Evolutionary conservation across 30 jellyfish, hydroid and myxozoan species (phyloP), one percentile per base, ranked within the genome.

Genomic region (Pelagia noctiluca): DNA sequence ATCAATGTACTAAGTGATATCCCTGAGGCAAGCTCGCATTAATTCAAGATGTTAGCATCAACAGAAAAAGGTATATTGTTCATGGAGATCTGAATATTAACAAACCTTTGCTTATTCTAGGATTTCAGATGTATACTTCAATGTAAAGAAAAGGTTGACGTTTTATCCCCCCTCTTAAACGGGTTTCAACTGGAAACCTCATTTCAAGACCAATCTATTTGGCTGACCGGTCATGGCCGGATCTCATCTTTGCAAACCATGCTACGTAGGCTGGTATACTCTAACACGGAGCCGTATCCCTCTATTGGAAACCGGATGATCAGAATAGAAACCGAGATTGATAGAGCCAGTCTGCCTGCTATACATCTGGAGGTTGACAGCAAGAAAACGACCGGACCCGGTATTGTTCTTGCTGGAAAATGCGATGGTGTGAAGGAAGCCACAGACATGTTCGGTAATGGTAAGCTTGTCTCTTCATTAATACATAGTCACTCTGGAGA

Each of bases 231-330:
- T 24, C 29, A 71, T 4, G 95, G 95, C 19, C 0, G 84, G 22
- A 24, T 85, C 1, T 3, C 89, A 24, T 62, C 83, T 3, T 68
- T 85, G 53, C 83, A 47, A 35, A 61, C 52, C 35, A 75, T 85
- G 61, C 77, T 85, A 0, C 60, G 35, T n/a, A 76, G 85, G 42
- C 2, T 85, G 49, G 95, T 66, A 33, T 85, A 85, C 50, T 49
- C 29, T 18, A 85, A 85, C 84, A 62, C 28, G 69, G 79, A 63
- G 63, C 84, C 89, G 31, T 85, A 85, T 65, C 88, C 88, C 1
- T 63, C 84, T 1, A 60, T 89, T 29, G 89, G 74, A 11, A 76
- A 23, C 33, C 81, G 95, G 7, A 48, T 37, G 49, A 63, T 75
- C 63, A 80, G 47, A 2, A 35, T 85, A 29, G 48, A 63, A 34